phyloP scores from a whole-genome alignment of 2,797 vertebrate species.

The Etheostoma nigrum region DNA sequence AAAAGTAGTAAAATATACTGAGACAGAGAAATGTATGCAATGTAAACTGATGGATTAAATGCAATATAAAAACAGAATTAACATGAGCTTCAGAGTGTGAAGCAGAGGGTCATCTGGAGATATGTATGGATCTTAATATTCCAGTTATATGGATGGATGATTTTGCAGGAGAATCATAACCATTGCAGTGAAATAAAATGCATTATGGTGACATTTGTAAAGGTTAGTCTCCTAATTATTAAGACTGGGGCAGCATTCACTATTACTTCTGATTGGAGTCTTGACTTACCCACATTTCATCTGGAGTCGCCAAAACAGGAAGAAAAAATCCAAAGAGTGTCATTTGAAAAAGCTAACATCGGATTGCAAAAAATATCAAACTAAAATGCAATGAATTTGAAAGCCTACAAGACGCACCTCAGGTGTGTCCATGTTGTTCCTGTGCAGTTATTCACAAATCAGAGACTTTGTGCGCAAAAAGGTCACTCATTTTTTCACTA shows the following conservation, averaged over 20 bases:
- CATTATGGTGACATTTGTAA: not conserved
- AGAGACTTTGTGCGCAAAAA: no score
- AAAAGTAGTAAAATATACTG: not conserved
- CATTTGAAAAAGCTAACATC: no score
- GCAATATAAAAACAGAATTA: conserved; percentile 13
- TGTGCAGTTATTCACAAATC: no score
- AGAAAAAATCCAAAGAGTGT: no score
- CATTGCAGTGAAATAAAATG: conserved; percentile 31
- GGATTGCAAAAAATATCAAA: no score
- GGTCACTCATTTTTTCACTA: not conserved
- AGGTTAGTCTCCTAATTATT: not conserved
- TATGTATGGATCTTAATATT: not conserved
- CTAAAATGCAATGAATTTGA: no score
- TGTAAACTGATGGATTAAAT: conserved; percentile 25
- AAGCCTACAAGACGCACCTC: no score
- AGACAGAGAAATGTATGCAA: not conserved
- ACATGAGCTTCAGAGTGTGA: not conserved
- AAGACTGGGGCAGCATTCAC: not conserved
- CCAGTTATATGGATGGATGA: conserved; percentile 10
- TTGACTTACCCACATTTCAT: not conserved
- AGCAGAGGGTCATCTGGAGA: not conserved
- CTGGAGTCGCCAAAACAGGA: not conserved
- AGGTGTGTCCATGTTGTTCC: no score
- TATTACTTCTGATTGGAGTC: not conserved
- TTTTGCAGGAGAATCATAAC: not conserved